Evolutionary conservation across 23 tunicate species (phyloP), one percentile per base, ranked within the genome.

Genomic region (Phallusia fumigata): DNA sequence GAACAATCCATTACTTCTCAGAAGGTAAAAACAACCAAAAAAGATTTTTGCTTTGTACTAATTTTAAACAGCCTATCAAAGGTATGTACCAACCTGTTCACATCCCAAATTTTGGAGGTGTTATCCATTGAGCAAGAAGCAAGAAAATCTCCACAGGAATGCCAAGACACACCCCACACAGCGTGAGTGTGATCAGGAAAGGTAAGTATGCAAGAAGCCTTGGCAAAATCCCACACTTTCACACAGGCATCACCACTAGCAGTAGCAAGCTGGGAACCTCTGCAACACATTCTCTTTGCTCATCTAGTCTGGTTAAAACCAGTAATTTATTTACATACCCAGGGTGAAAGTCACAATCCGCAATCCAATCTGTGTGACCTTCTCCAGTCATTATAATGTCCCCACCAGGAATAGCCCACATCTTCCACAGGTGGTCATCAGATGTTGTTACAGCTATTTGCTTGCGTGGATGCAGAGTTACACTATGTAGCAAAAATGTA

Each of bases 71-170:
- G 5, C 10, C 47, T 3, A 3, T 40, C 10, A 3, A 10, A 40
- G 10, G 10, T 3, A 40, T 3, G 10, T 10, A 40, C 47, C 5
- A 40, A 87, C 97, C 97, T 93, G 79, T 86, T 69, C 0, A 91
- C 65, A 81, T 96, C 99, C 99, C 99, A 96, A 53, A 96, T 88
- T 64, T 85, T 88, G 2, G 95, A 82, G 8, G 99, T 87, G 79
- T 85, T 74, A 76, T 96, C 99, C 99, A 96, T 96, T 50, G 99
- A 96, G 79, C 95, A 91, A n/a, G 99, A 91, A 32, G 99, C 99
- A 19, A 96, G 81, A 53, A 96, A 96, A 81, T 88, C 90, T 0
- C 96, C 96, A 75, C 95, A 85, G 0, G 94, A 79, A 82, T 96
- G 99, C 99, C 99, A 96, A 36, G 99, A 78, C 0, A 96, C 99